These are phyloP conservation scores for Ceratotherium simum DNA, from an alignment of 2,113 vertebrate genomes.

Conservation along the genomic window DNA sequence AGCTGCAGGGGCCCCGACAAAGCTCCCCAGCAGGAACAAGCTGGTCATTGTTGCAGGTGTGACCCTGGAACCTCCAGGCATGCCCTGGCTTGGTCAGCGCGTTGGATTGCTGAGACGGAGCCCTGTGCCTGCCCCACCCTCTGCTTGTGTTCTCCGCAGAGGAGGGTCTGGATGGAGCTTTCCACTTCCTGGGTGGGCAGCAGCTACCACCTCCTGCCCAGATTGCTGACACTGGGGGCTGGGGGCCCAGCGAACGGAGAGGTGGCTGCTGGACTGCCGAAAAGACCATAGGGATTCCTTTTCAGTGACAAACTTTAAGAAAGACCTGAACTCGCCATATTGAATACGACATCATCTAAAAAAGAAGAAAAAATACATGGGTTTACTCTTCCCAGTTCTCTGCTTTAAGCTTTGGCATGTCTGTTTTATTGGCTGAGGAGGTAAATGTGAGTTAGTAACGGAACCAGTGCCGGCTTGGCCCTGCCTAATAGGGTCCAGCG, in stretches of 20 bases:
- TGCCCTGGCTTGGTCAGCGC: accelerated
- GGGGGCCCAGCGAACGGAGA: not conserved
- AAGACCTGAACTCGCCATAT: not conserved
- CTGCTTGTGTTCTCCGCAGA: not conserved
- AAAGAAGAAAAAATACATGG: not conserved
- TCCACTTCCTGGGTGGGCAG: not conserved
- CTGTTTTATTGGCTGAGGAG: not conserved
- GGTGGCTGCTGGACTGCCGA: not conserved
- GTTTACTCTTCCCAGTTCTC: not conserved
- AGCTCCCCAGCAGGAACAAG: not conserved
- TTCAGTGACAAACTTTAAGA: not conserved
- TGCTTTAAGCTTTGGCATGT: not conserved
- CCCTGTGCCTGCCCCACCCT: accelerated
- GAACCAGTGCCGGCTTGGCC: not conserved
- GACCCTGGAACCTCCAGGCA: not conserved
- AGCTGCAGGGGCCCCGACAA: not conserved
- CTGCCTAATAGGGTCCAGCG: not conserved
- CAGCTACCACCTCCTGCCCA: not conserved
- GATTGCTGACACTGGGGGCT: not conserved
- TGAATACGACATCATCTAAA: not conserved
- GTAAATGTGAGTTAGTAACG: not conserved
- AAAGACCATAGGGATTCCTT: not conserved
- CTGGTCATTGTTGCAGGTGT: not conserved
- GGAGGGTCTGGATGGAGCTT: not conserved
- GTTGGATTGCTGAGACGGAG: accelerated